These are phyloP conservation scores for Zalophus californianus DNA, from an alignment of 2,797 vertebrate genomes.

Conservation along the genomic window DNA sequence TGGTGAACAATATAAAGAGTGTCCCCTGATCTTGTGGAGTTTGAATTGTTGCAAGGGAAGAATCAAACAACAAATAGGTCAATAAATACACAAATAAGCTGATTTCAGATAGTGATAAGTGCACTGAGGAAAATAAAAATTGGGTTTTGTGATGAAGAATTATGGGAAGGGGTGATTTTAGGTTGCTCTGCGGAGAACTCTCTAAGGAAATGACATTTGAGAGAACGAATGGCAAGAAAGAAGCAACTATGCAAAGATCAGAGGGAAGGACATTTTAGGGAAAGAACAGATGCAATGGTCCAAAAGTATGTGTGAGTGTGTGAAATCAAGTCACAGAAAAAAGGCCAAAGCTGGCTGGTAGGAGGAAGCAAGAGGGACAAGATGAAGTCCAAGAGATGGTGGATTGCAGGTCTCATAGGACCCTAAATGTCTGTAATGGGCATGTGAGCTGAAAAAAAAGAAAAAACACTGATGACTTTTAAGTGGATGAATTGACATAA, in stretches of 20 bases:
- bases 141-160: neutral
- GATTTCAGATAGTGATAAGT: neutral
- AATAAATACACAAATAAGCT: neutral
- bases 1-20: neutral
- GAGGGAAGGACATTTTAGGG: neutral
- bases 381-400: neutral
- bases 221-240: neutral
- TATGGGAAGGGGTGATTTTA: neutral
- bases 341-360: neutral
- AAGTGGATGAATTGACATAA: neutral
- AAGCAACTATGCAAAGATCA: neutral
- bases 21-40: accelerated
- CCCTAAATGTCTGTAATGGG: neutral
- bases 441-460: neutral
- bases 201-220: neutral
- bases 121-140: neutral
- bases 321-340: neutral
- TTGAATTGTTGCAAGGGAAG: neutral
- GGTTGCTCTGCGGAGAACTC: neutral
- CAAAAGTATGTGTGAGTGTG: neutral
- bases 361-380: neutral
- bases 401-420: neutral
- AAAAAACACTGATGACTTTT: neutral
- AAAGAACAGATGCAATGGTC: neutral
- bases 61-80: neutral